phyloP scores from a whole-genome alignment of 2,888 invertebrate species.

The Calliopum simillimum region DNA sequence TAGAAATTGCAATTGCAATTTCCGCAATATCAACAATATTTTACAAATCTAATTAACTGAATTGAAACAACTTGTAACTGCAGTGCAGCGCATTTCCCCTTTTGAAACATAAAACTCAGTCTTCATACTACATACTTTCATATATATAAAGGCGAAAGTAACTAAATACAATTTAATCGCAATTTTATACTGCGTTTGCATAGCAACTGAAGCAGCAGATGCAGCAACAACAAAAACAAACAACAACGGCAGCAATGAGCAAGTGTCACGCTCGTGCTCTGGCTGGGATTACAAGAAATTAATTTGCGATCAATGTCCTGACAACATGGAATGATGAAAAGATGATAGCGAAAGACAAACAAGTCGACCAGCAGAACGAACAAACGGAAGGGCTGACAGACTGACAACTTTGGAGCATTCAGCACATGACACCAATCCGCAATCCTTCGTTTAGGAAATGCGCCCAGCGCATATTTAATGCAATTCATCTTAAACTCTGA shows the following conservation, averaged over 20 bases:
- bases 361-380: no score
- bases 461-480: neutral
- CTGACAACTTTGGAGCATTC: neutral
- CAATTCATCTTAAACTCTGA: conserved; percentile 3
- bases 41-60: no score
- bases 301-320: conserved; percentile 26
- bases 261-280: conserved; percentile 1
- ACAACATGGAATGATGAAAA: neutral
- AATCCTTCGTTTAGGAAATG: neutral
- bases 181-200: neutral
- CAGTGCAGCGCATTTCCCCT: no score
- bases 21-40: no score
- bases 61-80: no score
- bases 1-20: no score
- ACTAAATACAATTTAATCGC: neutral
- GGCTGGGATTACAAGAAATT: conserved; percentile 25
- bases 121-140: no score
- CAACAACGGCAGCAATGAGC: no score
- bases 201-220: no score
- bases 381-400: neutral
- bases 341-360: neutral
- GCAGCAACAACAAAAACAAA: neutral
- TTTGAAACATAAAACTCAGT: no score
- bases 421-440: no score
- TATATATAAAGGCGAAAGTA: neutral